Evolutionary conservation across 2,113 vertebrate genomes (phyloP).

Genomic region (Gavia stellata): DNA sequence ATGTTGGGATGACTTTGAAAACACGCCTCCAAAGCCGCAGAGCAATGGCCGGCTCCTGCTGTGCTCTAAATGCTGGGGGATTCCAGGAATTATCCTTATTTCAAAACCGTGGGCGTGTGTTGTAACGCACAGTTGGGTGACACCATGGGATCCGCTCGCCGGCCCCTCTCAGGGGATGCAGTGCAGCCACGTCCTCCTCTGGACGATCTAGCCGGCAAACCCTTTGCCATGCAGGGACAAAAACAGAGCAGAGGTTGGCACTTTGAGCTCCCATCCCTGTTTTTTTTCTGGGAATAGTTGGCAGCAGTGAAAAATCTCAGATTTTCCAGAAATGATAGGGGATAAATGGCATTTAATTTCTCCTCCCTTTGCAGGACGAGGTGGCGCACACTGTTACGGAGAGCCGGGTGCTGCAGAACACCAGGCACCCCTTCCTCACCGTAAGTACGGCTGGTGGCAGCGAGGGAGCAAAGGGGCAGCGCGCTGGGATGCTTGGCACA

Average conservation of each 20-base stretch:
- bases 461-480: neutral
- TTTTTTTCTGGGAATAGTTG: neutral
- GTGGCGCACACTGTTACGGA: conserved; percentile 95
- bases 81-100: neutral
- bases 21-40: rapidly evolving
- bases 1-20: neutral
- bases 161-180: neutral
- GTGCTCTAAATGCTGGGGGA: too few relatives aligned
- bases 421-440: conserved; percentile 91
- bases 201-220: rapidly evolving
- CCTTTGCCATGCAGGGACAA: rapidly evolving
- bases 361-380: conserved; percentile 79
- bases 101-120: neutral
- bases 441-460: conserved; percentile 52
- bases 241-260: neutral
- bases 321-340: neutral
- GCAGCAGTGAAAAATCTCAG: neutral
- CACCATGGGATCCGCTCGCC: rapidly evolving
- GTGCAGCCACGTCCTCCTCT: too few relatives aligned
- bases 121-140: neutral
- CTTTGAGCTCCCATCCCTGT: neutral
- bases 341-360: neutral
- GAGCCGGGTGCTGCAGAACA: conserved; percentile 93
- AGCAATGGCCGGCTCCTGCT: too few relatives aligned
- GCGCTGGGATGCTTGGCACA: rapidly evolving